Base-by-base conservation (phyloP, 1,140 invertebrate species). In the Drosophila orosa region DNA sequence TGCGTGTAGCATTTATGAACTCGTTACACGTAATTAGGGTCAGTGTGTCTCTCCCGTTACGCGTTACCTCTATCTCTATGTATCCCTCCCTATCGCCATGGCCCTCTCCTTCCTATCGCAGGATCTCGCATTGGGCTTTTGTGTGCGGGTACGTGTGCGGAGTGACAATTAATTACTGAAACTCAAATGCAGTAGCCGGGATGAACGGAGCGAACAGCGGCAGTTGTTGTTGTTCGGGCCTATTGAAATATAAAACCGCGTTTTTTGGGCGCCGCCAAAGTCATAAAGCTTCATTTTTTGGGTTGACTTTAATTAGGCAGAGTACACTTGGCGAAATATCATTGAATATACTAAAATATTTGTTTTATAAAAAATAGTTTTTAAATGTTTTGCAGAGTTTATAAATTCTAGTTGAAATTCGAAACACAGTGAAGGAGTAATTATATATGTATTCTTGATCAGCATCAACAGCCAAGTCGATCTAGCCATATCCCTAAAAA, bases 21-120 rank as follows among this genome's bases (percentile, higher is more conserved):
- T 87, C 84, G 84, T 87, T 87, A 87, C 83, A 87, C 84, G 83
- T 87, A 87, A 87, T 87, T 87, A 87, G 83, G 83, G 84, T 87
- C 83, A 86, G 56, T 87, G 67, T 78, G 83, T 75, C 60, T 65
- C 52, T 58, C 44, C 31, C 35, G 71, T 54, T 74, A 45, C 35
- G 39, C 48, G 29, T n/a, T 39, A 31, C 35, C 55, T 54, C 27
- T 24, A 37, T n/a, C 39, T 55, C 55, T 31, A 24, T 40, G n/a
- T 48, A 19, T 29, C 24, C 12, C 7, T 29, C 39, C 19, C 37
- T 63, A 15, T 67, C 35, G 42, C 48, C 24, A 33, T 35, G 13
- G 44, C 17, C 33, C 22, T 57, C 33, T 17, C 19, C 45, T 5
- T 39, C 40, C 13, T 24, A 37, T n/a, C 48, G n/a, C 50, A 52